Evolutionary conservation across 2,888 invertebrate species (phyloP), one percentile per base, ranked within the genome.

Genomic region (Rhyacophila evoluta): DNA sequence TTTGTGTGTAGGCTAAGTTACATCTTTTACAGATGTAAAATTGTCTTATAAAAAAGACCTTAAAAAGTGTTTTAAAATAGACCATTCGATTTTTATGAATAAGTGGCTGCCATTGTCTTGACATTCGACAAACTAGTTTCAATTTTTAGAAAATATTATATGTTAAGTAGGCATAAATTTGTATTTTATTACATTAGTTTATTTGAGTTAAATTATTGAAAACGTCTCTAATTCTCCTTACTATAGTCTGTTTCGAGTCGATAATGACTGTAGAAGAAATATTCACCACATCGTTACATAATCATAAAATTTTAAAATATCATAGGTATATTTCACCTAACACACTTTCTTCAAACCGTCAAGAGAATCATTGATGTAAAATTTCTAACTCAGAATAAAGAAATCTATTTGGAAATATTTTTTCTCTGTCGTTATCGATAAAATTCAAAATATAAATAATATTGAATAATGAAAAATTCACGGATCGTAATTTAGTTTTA

Each of bases 91-190:
- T 71, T 15, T 72, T 72, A 38, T 55, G n/a, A n/a, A n/a, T 38
- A 70, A 67, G 67, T 29, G n/a, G 55, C 67, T 68, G 25, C 36
- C 29, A 72, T 25, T 72, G 77, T 67, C 72, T 76, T 11, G 39
- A 33, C 27, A 69, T 38, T 70, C 15, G 70, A 67, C 74, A 78
- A 36, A 41, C 55, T 78, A 78, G 78, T 78, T 78, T 74, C 74
- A 78, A 78, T 78, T 74, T 68, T 70, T 78, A 78, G 78, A 74
- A 74, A 78, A 80, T 78, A 80, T 72, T 71, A 76, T 70, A 78
- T 78, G 80, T 81, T 80, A 80, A 80, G 78, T 80, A 79, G 78
- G 71, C 72, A 78, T 78, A 81, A 77, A 75, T 80, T 81, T 81
- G 70, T 74, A 74, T 74, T 79, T 55, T 75, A 77, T 77, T 41